Base-by-base conservation (phyloP, 1,140 invertebrate species). In the Campoletis sonorensis region DNA sequence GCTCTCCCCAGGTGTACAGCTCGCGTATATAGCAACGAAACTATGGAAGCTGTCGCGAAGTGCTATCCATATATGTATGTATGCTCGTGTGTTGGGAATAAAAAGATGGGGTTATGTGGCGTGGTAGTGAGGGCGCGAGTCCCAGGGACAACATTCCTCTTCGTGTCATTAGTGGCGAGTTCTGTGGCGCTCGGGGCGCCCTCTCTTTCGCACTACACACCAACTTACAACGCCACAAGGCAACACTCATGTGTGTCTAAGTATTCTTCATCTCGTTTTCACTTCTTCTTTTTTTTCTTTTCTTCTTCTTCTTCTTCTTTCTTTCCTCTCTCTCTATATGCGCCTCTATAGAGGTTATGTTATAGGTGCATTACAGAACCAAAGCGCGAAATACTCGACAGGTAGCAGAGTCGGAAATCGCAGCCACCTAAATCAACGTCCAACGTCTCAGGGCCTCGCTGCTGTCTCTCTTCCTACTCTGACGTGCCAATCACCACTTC, bases 101-200 rank as follows among this genome's bases (percentile, higher is more conserved):
- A 11, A 45, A 45, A 45, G 2, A 45, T 45, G 40, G 40, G 10
- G 8, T 26, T 64, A 27, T 64, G 23, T 26, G 21, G 27, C 5
- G 11, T 27, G 23, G 21, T 4, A 64, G 23, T 10, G 61, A 64
- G 61, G 61, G 61, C 23, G 61, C 30, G 10, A 33, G 67, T 70
- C 27, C 82, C 64, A 49, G 84, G 86, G 87, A 90, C 90, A 90
- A 86, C 89, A 91, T 91, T 91, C 89, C 89, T 90, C 87, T 90
- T 90, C 85, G 88, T 87, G 89, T 90, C 90, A 91, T 91, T 91
- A 91, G 90, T 90, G 87, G 89, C 86, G 85, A 90, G 87, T 90
- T 90, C 88, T 88, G 88, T 87, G 85, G 86, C 85, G 84, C 81
- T 84, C 77, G 27, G 40, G 70, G 61, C 45, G 33, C 51, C 81